Conservation (phyloP, 2,888 invertebrate species). For the Halictus ligatus region DNA sequence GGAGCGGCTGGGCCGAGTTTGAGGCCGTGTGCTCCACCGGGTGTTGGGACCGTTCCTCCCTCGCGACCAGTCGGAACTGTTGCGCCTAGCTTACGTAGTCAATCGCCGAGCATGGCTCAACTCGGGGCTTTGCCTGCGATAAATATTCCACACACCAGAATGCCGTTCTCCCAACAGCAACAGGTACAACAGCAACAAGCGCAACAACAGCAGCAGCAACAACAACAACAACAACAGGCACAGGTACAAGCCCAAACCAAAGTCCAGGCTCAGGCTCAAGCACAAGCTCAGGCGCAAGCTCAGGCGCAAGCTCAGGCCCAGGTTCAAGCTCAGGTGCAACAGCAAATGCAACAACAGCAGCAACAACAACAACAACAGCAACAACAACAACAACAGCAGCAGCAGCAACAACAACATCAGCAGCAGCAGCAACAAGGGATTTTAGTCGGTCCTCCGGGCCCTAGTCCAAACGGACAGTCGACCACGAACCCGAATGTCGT, state of each 20-base stretch:
- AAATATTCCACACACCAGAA: conserved; percentile 80
- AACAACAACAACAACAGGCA: conserved; percentile 85
- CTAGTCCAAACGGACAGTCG: conserved; percentile 90
- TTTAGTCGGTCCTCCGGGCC: conserved; percentile 91
- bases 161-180: conserved; percentile 84
- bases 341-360: conserved; percentile 82
- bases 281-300: conserved; percentile 77
- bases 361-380: conserved; percentile 82
- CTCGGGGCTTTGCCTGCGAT: conserved; percentile 76
- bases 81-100: conserved; percentile 87
- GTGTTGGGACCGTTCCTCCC: conserved; percentile 74
- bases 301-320: conserved; percentile 77
- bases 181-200: conserved; percentile 81
- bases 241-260: conserved; percentile 82
- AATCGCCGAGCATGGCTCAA: conserved; percentile 88
- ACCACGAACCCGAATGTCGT: conserved; percentile 87
- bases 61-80: conserved; percentile 78
- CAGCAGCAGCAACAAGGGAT: conserved; percentile 86
- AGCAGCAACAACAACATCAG: conserved; percentile 80
- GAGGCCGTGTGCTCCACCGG: conserved; percentile 80
- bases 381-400: conserved; percentile 82
- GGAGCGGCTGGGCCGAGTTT: conserved; percentile 75
- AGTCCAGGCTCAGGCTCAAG: conserved; percentile 79
- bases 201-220: conserved; percentile 44
- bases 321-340: conserved; percentile 81